Conservation (phyloP, 2,888 invertebrate genomes). For the Conops quadrifasciatus region DNA sequence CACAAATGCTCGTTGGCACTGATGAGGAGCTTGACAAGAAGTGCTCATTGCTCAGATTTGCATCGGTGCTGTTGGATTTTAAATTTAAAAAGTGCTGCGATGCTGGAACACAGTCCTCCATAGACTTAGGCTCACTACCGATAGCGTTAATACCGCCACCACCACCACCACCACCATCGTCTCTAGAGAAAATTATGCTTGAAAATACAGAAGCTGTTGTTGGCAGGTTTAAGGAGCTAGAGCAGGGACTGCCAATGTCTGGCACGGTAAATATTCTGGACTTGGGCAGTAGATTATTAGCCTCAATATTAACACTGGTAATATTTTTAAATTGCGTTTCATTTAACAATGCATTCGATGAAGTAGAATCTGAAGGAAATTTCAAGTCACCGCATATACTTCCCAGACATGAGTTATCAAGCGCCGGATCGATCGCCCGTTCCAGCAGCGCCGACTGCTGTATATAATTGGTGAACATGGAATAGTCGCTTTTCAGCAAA, state of each 20-base stretch:
- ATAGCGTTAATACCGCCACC: constrained; percentile 21
- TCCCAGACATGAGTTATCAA: constrained; percentile 45
- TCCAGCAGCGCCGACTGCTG: constrained; percentile 47
- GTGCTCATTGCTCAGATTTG: constrained; percentile 21
- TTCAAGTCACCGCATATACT: constrained; percentile 45
- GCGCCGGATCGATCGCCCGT: constrained; percentile 44
- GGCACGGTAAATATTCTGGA: constrained; percentile 16
- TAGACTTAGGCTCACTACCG: constrained; percentile 33
- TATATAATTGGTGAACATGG: constrained; percentile 45
- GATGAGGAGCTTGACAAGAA: constrained; percentile 8
- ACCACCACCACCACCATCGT: constrained; percentile 11
- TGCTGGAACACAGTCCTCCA: constrained; percentile 24
- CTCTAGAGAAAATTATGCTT: constrained; percentile 42
- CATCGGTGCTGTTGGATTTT: constrained; percentile 39
- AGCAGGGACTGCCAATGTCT: constrained; percentile 30
- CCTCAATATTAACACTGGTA: constrained; percentile 43
- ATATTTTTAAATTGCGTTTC: constrained; percentile 42
- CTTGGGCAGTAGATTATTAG: constrained; percentile 44
- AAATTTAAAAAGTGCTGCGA: constrained; percentile 37
- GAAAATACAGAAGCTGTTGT: constrained; percentile 18
- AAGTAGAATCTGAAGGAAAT: constrained; percentile 45
- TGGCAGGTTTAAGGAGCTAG: constrained; percentile 38
- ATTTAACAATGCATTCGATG: constrained; percentile 34
- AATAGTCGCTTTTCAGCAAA: constrained; percentile 44
- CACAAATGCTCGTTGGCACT: constrained; percentile 14